These are phyloP conservation scores for Ephydatia muelleri DNA, from an alignment of 37 sponge, comb jelly and placozoan genomes.

Conservation along the genomic window DNA sequence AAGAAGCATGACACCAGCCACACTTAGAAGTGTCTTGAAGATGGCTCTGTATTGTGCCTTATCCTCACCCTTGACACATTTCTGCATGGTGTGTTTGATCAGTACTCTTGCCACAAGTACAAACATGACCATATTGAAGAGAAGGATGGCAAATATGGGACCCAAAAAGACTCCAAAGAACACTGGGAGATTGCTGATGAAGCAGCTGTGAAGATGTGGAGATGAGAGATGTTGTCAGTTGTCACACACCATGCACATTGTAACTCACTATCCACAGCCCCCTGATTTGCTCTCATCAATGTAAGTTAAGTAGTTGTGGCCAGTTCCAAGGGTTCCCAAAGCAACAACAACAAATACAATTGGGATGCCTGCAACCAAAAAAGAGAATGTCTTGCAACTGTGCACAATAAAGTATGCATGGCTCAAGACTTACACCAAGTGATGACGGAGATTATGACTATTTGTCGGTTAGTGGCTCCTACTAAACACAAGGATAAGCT, in stretches of 20 bases:
- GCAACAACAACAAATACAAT: slow-evolving; percentile 22
- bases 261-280: slow-evolving; percentile 29
- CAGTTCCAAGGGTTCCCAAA: slow-evolving; percentile 31
- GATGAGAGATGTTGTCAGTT: too few relatives aligned
- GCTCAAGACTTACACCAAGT: slow-evolving; percentile 58
- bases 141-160: slow-evolving; percentile 30
- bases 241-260: too few relatives aligned
- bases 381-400: not conserved
- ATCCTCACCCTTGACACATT: not conserved
- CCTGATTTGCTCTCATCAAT: not conserved
- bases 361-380: slow-evolving; percentile 4
- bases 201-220: slow-evolving; percentile 30
- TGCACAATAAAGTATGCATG: too few relatives aligned
- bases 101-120: slow-evolving; percentile 31
- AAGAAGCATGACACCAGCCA: slow-evolving; percentile 45
- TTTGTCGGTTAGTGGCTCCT: not conserved
- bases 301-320: slow-evolving; percentile 26
- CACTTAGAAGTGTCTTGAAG: slow-evolving; percentile 29
- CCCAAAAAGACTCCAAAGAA: slow-evolving; percentile 47
- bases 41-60: not conserved
- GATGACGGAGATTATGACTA: slow-evolving; percentile 33
- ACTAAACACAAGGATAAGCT: slow-evolving; percentile 57
- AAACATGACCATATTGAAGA: slow-evolving; percentile 48
- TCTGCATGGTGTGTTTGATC: slow-evolving; percentile 18
- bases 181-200: slow-evolving; percentile 27